phyloP scores from a whole-genome alignment of 2,888 invertebrate genomes.

The Ferrisia virgata region DNA sequence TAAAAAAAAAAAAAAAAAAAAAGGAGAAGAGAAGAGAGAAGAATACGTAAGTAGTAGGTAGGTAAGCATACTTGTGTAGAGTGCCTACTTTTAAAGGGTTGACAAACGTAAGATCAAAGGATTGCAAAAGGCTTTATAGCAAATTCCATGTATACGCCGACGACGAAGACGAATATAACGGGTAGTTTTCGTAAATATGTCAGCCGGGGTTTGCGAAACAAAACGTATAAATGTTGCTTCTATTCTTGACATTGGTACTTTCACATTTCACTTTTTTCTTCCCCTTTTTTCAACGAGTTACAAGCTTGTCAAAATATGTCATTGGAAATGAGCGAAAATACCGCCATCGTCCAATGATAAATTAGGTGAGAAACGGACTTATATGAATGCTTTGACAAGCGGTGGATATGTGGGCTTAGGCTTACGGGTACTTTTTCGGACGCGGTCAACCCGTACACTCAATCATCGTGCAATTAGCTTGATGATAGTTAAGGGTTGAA shows the following conservation, averaged over 20 bases:
- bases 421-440: not conserved
- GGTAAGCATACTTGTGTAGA: no score
- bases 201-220: not conserved
- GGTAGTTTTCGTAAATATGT: constrained; percentile 8
- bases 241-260: constrained; percentile 26
- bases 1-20: no score
- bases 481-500: constrained; percentile 10
- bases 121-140: not conserved
- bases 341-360: not conserved
- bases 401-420: not conserved
- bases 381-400: not conserved
- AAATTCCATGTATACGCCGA: not conserved
- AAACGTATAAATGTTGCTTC: not conserved
- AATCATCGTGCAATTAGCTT: not conserved
- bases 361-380: not conserved
- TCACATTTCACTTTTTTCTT: constrained; percentile 7
- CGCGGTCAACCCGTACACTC: not conserved
- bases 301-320: constrained; percentile 20
- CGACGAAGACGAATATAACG: not conserved
- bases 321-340: constrained; percentile 10
- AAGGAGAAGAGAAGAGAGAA: not conserved
- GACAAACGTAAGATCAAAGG: constrained; percentile 20
- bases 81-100: constrained; percentile 9
- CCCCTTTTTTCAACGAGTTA: not conserved
- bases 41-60: not conserved